Evolutionary conservation across 1,140 invertebrate species (phyloP).

Genomic region (Camponotus vicinus): DNA sequence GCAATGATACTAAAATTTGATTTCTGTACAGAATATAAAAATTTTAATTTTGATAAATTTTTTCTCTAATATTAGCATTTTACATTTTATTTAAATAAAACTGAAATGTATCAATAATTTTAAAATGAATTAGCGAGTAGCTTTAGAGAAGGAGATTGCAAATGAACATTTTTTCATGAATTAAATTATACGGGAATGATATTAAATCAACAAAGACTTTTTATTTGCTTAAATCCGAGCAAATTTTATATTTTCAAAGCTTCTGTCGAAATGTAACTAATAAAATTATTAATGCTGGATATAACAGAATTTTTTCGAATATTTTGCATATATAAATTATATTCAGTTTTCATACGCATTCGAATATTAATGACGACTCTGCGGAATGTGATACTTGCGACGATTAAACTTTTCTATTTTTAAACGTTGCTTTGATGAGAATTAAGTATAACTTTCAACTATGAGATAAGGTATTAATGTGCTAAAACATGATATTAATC

Average conservation of each 20-base stretch:
- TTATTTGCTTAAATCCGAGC: not conserved
- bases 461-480: not conserved
- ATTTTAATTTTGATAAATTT: not conserved
- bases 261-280: not conserved
- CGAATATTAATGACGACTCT: not conserved
- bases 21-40: not conserved
- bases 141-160: not conserved
- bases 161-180: not conserved
- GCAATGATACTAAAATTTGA: not conserved
- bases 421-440: not conserved
- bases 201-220: slow-evolving; percentile 3
- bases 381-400: not conserved
- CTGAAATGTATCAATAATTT: not conserved
- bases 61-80: not conserved
- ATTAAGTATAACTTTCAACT: not conserved
- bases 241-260: not conserved
- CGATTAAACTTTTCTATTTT: slow-evolving; percentile 9
- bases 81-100: not conserved
- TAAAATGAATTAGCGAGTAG: not conserved
- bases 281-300: slow-evolving; percentile 9
- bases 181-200: not conserved
- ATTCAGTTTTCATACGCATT: not conserved
- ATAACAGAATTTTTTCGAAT: not conserved
- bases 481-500: not conserved
- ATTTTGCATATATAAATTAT: slow-evolving; percentile 26